Percentiles rank a stretch among this genome's conserved stretches.
Evolutionary conservation across 2,113 vertebrate genomes (phyloP).

Genomic region (Tiliqua scincoides): DNA sequence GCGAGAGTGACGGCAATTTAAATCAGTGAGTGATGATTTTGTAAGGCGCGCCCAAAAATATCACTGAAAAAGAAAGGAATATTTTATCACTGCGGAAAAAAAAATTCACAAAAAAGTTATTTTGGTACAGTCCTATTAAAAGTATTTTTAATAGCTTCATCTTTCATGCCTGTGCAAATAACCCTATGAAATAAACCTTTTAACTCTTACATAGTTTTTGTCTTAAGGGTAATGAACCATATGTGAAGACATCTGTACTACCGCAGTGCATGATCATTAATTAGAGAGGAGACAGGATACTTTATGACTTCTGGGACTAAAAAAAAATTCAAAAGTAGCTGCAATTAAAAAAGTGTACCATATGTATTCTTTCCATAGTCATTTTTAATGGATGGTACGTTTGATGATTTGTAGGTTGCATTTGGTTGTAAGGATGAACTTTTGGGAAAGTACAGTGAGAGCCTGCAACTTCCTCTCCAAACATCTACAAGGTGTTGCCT

Average conservation of each 20-base stretch:
- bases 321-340: constrained; percentile 32
- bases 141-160: constrained; percentile 79
- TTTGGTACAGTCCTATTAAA: constrained; percentile 69
- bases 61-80: not conserved
- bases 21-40: too few species aligned
- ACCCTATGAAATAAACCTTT: constrained; percentile 82
- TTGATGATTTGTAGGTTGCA: not conserved
- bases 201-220: constrained; percentile 80
- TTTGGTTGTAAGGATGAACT: not conserved
- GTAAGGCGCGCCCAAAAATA: not conserved
- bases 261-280: constrained; percentile 72
- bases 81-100: not conserved
- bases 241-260: constrained; percentile 78
- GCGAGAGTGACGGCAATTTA: not conserved
- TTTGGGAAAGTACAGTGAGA: not conserved
- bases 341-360: constrained; percentile 21
- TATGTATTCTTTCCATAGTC: constrained; percentile 8
- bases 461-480: too few species aligned
- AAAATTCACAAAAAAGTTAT: constrained; percentile 35
- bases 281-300: constrained; percentile 66
- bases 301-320: constrained; percentile 46
- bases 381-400: not conserved
- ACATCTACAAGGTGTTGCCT: not conserved
- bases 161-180: constrained; percentile 76
- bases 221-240: constrained; percentile 83